Conservation (phyloP, 1,140 invertebrate species). For the Elymnias hypermnestra region DNA sequence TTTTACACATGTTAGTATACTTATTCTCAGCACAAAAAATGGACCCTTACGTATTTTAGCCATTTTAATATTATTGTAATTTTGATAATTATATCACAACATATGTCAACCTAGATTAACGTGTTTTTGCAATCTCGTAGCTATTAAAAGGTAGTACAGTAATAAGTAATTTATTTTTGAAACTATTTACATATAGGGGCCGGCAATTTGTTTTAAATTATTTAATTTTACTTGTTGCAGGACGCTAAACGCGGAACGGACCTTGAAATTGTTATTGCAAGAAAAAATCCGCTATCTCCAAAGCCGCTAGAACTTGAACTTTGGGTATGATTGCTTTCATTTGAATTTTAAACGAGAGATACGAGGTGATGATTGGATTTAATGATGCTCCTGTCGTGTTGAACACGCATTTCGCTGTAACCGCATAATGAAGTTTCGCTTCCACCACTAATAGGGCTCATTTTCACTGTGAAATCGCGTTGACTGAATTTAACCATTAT, state of each 20-base stretch:
- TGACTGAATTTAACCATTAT: slow-evolving; percentile 31
- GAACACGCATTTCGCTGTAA: slow-evolving; percentile 49
- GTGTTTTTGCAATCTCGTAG: too few species aligned
- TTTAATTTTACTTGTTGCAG: slow-evolving; percentile 76
- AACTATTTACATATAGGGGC: too few species aligned
- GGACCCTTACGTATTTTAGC: too few species aligned
- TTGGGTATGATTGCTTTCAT: slow-evolving; percentile 77
- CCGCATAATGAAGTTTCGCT: slow-evolving; percentile 63
- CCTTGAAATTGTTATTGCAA: slow-evolving; percentile 86
- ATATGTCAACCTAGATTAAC: too few species aligned
- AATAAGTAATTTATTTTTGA: too few species aligned
- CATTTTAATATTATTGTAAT: too few species aligned
- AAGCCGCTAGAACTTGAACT: slow-evolving; percentile 88
- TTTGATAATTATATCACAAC: too few species aligned
- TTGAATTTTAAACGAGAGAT: slow-evolving; percentile 32
- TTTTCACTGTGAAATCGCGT: slow-evolving; percentile 48
- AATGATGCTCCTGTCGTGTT: slow-evolving; percentile 44
- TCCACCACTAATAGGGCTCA: slow-evolving; percentile 49
- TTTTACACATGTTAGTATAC: too few species aligned
- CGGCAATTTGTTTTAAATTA: too few species aligned
- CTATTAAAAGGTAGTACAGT: too few species aligned
- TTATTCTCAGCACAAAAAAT: too few species aligned
- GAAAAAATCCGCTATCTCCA: slow-evolving; percentile 85
- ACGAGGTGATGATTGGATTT: slow-evolving; percentile 37
- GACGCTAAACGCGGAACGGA: slow-evolving; percentile 87